A percentile compares a stretch with the other conserved stretches of the same genome.
Evolutionary conservation across 2,113 vertebrate genomes (phyloP).

Genomic region (Rallus limicola): DNA sequence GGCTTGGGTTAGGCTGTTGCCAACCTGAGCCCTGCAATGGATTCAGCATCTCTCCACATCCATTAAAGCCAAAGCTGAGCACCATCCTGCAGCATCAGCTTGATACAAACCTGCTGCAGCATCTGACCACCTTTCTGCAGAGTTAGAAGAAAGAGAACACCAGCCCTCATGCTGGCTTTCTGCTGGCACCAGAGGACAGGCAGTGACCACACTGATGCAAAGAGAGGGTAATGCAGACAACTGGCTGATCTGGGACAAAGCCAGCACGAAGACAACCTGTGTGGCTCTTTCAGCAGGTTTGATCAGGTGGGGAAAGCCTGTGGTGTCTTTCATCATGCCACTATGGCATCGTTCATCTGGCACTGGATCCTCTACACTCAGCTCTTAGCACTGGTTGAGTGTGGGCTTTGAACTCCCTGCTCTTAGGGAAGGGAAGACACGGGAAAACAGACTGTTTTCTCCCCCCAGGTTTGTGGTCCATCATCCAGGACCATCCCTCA

Average conservation of each 20-base stretch:
- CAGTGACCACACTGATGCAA: too few species aligned
- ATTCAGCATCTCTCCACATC: not conserved
- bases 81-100: not conserved
- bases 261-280: not conserved
- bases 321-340: not conserved
- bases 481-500: not conserved
- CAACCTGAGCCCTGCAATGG: not conserved
- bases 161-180: not conserved
- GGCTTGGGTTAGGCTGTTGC: not conserved
- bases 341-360: not conserved
- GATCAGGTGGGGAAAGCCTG: not conserved
- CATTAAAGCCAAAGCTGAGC: not conserved
- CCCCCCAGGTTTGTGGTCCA: fast-evolving
- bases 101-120: not conserved
- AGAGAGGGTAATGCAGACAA: not conserved
- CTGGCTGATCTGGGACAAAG: not conserved
- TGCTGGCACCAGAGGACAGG: not conserved
- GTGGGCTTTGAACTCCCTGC: not conserved
- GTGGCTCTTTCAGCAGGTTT: not conserved
- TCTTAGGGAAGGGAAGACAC: not conserved
- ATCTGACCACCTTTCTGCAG: not conserved
- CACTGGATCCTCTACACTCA: not conserved
- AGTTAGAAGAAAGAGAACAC: not conserved
- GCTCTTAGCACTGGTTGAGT: fast-evolving
- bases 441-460: not conserved